Evolutionary conservation across 2,797 vertebrate species (phyloP).

Genomic region (Naso thynnoides): DNA sequence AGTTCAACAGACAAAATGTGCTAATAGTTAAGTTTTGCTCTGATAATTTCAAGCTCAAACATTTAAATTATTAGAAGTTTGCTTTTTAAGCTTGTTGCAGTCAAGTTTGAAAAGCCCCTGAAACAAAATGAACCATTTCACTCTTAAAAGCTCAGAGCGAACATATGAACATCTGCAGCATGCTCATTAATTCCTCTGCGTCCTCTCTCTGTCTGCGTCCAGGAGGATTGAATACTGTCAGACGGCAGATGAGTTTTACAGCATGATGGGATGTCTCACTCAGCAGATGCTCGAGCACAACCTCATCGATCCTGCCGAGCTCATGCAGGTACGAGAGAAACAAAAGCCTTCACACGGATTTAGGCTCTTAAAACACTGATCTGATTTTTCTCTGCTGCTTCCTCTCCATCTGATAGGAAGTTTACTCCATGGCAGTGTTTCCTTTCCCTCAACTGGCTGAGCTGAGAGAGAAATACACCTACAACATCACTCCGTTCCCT

Average conservation of each 20-base stretch:
- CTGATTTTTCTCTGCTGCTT: too few relatives aligned
- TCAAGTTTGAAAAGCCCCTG: not conserved
- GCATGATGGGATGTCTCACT: slow-evolving; percentile 95
- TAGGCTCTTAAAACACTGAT: not conserved
- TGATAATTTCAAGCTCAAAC: not conserved
- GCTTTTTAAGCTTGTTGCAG: not conserved
- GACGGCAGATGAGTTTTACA: slow-evolving; percentile 97
- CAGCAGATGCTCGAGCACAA: slow-evolving; percentile 96
- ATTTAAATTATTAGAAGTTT: not conserved
- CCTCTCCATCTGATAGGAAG: slow-evolving; percentile 83
- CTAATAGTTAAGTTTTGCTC: not conserved
- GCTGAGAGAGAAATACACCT: slow-evolving; percentile 97
- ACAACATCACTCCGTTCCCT: slow-evolving; percentile 98
- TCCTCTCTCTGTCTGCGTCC: slow-evolving; percentile 29
- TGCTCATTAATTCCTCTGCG: not conserved
- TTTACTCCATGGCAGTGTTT: slow-evolving; percentile 96
- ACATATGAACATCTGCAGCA: not conserved
- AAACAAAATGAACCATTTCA: not conserved
- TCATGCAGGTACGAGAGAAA: slow-evolving; percentile 90
- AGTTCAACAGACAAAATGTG: not conserved
- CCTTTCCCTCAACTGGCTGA: slow-evolving; percentile 97
- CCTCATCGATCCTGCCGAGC: slow-evolving; percentile 92
- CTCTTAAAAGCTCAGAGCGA: too few relatives aligned
- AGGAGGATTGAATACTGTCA: slow-evolving; percentile 97
- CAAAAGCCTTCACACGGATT: not conserved